A percentile compares a stretch with the other conserved stretches of the same genome.
phyloP scores from a whole-genome alignment of 2,797 vertebrate species.

The Darevskia mixta region DNA sequence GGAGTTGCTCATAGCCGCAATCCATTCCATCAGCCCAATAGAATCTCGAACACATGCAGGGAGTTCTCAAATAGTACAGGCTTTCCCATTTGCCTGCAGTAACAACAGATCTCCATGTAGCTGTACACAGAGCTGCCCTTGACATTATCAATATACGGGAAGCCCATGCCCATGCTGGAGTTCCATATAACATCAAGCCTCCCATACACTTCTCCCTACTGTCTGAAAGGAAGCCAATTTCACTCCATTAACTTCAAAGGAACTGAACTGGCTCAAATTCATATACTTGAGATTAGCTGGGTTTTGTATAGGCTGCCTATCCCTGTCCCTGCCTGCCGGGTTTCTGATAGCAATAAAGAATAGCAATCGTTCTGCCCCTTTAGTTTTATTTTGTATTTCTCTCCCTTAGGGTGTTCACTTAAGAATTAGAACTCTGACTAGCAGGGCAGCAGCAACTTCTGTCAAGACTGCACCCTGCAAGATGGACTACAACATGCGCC shows the following conservation, averaged over 20 bases:
- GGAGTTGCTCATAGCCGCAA: neutral
- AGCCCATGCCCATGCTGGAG: too few species aligned
- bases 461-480: neutral
- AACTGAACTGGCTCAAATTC: neutral
- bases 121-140: neutral
- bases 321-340: neutral
- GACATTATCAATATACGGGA: neutral
- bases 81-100: neutral
- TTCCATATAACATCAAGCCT: neutral
- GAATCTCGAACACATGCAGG: neutral
- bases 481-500: neutral
- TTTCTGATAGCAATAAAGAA: neutral
- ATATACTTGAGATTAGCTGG: neutral
- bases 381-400: neutral
- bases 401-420: neutral
- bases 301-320: neutral
- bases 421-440: neutral
- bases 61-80: neutral
- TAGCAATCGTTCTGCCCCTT: neutral
- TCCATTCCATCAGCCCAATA: too few species aligned
- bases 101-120: neutral
- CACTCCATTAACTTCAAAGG: too few species aligned
- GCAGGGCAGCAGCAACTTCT: neutral
- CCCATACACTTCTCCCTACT: neutral
- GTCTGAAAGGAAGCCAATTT: neutral